Evolutionary conservation across 2,797 vertebrate genomes (phyloP), one percentile per base, ranked within the genome.

Genomic region (Esox masquinongy): DNA sequence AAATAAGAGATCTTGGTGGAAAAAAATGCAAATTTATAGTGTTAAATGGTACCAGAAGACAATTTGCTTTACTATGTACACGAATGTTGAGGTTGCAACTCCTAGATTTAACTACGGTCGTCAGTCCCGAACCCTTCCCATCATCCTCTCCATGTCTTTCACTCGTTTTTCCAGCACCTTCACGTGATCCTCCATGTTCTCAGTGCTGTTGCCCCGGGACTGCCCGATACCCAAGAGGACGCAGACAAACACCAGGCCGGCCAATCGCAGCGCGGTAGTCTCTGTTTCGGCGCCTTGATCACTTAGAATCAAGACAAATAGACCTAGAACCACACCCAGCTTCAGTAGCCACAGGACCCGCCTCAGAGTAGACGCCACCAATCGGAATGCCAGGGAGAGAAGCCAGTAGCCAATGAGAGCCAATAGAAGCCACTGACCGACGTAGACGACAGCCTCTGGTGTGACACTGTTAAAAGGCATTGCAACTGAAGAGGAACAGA

Each of bases 371-470:
- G 86, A 88, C 15, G 82, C 74, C 0, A 93, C 78, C 69, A 93
- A 69, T 63, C 75, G 73, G 43, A 92, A 74, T 19, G 75, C 26
- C 0, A 93, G 70, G 22, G 90, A 92, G 39, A 91, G 56, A 22
- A 94, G 79, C 91, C 88, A 91, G 85, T 93, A 94, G 67, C 84
- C 85, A 72, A 91, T 49, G 47, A 93, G 53, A 73, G 90, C 85
- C 61, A 91, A 59, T 0, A 94, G 74, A 0, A 91, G 51, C 93
- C 93, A 94, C 79, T 90, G 86, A 34, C 34, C 36, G 0, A 94
- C 87, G 6, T 91, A 92, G 49, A 92, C 47, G 26, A 94, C 82
- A 0, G 89, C 92, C 4, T 92, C 88, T 1, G 91, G 78, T 4
- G 91, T 93, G 76, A 93, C 85, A 59, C 31, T 79, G 51, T 73